Evolutionary conservation across 2,888 invertebrate genomes (phyloP).

Genomic region (Leptodirus hochenwartii): DNA sequence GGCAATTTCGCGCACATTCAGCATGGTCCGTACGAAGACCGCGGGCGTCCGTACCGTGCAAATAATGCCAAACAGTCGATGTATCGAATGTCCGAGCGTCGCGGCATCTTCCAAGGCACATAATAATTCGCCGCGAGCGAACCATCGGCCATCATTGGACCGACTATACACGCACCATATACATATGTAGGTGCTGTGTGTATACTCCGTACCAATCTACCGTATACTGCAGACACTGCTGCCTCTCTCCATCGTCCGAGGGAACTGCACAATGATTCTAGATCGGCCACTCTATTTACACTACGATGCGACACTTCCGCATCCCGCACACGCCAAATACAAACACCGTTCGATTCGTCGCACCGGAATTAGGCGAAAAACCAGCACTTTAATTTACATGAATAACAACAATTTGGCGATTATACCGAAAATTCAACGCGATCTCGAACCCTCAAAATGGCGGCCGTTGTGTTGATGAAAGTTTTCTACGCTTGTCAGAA

Average conservation of each 20-base stretch:
- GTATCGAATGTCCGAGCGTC: slow-evolving; percentile 49
- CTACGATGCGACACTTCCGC: too few relatives aligned
- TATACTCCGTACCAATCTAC: too few relatives aligned
- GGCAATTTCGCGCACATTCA: slow-evolving; percentile 27
- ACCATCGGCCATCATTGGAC: slow-evolving; percentile 67
- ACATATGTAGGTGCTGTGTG: too few relatives aligned
- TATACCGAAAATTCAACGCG: slow-evolving; percentile 56
- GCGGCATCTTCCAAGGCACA: slow-evolving; percentile 60
- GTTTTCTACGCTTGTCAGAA: slow-evolving; percentile 91
- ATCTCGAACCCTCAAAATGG: slow-evolving; percentile 78
- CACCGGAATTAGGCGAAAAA: slow-evolving; percentile 25
- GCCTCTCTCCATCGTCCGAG: slow-evolving; percentile 58
- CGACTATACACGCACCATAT: slow-evolving; percentile 43
- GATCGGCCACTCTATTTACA: too few relatives aligned
- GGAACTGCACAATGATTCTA: slow-evolving; percentile 56
- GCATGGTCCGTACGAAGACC: slow-evolving; percentile 24
- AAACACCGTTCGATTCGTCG: slow-evolving; percentile 15
- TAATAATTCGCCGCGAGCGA: slow-evolving; percentile 46
- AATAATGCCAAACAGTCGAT: slow-evolving; percentile 37
- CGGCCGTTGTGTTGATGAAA: slow-evolving; percentile 92
- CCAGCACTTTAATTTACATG: slow-evolving; percentile 24
- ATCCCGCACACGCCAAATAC: slow-evolving; percentile 2
- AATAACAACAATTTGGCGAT: slow-evolving; percentile 45
- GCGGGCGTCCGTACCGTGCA: slow-evolving; percentile 24
- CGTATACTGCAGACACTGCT: too few relatives aligned